Conservation (phyloP, 2,888 invertebrate species). For the Ernsta delagoae region DNA sequence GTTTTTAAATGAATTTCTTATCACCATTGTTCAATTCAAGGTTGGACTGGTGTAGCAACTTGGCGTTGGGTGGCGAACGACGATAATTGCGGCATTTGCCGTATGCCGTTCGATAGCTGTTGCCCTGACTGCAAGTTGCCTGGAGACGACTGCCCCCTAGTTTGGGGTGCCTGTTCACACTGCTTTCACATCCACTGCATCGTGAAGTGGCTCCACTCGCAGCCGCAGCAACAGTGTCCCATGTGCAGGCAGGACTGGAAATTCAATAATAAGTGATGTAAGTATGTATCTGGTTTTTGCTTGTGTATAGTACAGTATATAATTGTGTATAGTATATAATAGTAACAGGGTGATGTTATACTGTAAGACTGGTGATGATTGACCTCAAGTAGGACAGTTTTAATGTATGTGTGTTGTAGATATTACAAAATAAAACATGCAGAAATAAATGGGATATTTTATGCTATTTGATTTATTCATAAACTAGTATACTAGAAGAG, state of each 20-base stretch:
- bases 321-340: too few relatives aligned
- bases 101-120: slow-evolving; percentile 99
- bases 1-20: slow-evolving; percentile 1
- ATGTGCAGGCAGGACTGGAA: slow-evolving; percentile 99
- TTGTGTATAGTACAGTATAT: too few relatives aligned
- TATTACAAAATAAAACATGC: too few relatives aligned
- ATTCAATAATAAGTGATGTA: slow-evolving; percentile 91
- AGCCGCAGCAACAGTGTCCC: slow-evolving; percentile 94
- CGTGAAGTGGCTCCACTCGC: slow-evolving; percentile 99
- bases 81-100: slow-evolving; percentile 99
- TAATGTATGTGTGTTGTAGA: too few relatives aligned
- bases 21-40: too few relatives aligned
- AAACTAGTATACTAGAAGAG: too few relatives aligned
- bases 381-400: too few relatives aligned
- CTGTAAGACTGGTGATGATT: too few relatives aligned
- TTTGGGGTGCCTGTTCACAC: slow-evolving; percentile 99
- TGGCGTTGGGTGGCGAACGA: slow-evolving; percentile 99
- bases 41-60: slow-evolving; percentile 98
- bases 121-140: slow-evolving; percentile 99
- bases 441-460: too few relatives aligned
- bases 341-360: too few relatives aligned
- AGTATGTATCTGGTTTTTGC: too few relatives aligned
- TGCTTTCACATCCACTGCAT: slow-evolving; percentile 99
- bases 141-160: slow-evolving; percentile 98
- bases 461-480: too few relatives aligned